Base-by-base conservation (phyloP, 2,113 vertebrate species). In the Mastomys coucha region DNA sequence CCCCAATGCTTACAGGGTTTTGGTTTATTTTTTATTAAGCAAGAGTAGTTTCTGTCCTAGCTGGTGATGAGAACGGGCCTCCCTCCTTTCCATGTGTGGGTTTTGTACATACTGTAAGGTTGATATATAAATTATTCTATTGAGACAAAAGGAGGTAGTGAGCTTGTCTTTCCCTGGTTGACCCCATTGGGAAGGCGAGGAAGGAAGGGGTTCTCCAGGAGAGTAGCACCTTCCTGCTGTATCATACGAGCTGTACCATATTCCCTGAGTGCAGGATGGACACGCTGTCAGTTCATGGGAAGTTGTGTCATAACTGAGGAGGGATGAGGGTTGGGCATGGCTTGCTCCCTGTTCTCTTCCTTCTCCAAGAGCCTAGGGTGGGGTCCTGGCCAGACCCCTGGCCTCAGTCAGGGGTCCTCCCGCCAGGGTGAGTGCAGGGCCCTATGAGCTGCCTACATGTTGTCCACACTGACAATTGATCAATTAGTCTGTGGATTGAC, bases 1-100 rank as follows among this genome's bases (percentile, higher is more conserved):
- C 98, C 98, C 98, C 97, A 97, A 99, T 98, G 99, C 98, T 99
- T 99, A 99, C 99, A 99, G 99, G 99, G 99, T 99, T 99, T 99
- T 99, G 99, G 99, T 99, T 99, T 99, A 98, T 99, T 88, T 73
- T 58, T 58, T 58, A 56, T 70, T 70, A 58, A 99, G 96, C 36
- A 24, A 93, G 96, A 73, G 70, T 93, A 81, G 75, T 96, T 96
- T 92, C 70, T 77, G 96, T 92, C 81, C 89, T 75, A 75, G 86
- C 80, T 14, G 10, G 77, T 6, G 2, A 88, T 67, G 53, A 45
- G 88, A 93, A 60, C 56, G 93, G 95, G 93, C n/a, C 51, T 87
- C 97, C 2, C 33, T 19, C 39, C n/a, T 97, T 92, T 95, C 96
- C 93, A 31, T 63, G 58, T 17, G 81, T 28, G 56, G n/a, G 56